Percentiles rank a stretch among this genome's conserved stretches.
Evolutionary conservation across 2,113 vertebrate genomes (phyloP).

Genomic region (Lagopus leucura): DNA sequence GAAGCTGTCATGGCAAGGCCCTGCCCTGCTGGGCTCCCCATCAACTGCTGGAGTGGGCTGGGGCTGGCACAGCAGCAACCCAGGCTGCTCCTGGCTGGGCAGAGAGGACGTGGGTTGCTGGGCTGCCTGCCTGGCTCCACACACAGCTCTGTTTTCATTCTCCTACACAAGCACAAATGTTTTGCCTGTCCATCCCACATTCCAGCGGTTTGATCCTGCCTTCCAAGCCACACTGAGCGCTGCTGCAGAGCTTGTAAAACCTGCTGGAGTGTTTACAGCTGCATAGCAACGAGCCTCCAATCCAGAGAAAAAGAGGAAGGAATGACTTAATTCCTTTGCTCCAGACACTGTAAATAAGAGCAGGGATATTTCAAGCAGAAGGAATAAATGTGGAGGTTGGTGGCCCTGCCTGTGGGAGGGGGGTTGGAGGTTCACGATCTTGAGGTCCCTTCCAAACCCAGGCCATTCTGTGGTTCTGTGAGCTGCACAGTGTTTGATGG

Average conservation of each 20-base stretch:
- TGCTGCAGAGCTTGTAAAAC: conserved; percentile 28
- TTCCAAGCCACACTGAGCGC: background rate
- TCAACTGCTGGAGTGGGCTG: no score
- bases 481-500: background rate
- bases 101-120: accelerated
- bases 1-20: background rate
- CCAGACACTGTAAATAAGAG: background rate
- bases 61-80: background rate
- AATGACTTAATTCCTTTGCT: background rate
- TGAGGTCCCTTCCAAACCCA: no score
- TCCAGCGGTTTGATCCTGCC: background rate
- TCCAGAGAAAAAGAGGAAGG: background rate
- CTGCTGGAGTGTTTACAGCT: background rate
- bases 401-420: no score
- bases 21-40: background rate
- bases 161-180: background rate
- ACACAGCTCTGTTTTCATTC: background rate
- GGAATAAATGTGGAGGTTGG: background rate
- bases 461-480: no score
- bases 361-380: background rate
- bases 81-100: background rate
- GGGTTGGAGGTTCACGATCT: no score
- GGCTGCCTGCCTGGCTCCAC: background rate
- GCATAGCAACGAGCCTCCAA: background rate
- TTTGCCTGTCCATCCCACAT: background rate